Evolutionary conservation across 1,140 invertebrate species (phyloP).

Genomic region (Muscidifurax raptorellus): DNA sequence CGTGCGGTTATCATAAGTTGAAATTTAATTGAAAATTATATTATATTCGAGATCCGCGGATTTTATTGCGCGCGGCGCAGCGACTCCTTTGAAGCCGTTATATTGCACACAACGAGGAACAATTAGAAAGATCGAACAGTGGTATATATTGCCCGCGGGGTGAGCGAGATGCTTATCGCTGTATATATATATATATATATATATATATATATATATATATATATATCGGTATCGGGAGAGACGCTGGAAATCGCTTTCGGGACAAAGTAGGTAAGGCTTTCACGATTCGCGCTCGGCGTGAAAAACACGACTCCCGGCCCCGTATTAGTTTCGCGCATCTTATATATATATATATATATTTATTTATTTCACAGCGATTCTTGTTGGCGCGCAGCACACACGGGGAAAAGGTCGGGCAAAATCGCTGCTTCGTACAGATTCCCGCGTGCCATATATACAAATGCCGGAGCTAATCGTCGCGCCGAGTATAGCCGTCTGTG

Average conservation of each 20-base stretch:
- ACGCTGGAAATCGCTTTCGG: constrained; percentile 55
- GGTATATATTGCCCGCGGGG: neutral
- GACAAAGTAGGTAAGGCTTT: constrained; percentile 60
- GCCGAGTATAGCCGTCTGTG: constrained; percentile 10
- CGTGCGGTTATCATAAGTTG: no score
- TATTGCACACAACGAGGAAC: neutral
- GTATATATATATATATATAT: constrained; percentile 56
- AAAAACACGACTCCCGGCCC: constrained; percentile 55
- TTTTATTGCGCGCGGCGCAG: no score
- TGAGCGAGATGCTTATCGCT: constrained; percentile 17
- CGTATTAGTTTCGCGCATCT: constrained; percentile 55
- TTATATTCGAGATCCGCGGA: no score
- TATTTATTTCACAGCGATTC: neutral
- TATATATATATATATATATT: no score
- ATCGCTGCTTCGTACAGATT: constrained; percentile 53
- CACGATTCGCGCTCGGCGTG: constrained; percentile 53
- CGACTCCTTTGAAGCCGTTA: no score
- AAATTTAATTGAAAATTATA: no score
- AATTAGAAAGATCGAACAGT: constrained; percentile 25
- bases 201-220: no score
- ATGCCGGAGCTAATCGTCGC: constrained; percentile 54
- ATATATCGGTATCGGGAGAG: constrained; percentile 51
- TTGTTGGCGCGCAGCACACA: neutral
- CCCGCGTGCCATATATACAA: constrained; percentile 49
- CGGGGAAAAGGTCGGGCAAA: constrained; percentile 48